Evolutionary conservation across 2,888 invertebrate genomes (phyloP).

Genomic region (Ashinkailepas kermadecensis): DNA sequence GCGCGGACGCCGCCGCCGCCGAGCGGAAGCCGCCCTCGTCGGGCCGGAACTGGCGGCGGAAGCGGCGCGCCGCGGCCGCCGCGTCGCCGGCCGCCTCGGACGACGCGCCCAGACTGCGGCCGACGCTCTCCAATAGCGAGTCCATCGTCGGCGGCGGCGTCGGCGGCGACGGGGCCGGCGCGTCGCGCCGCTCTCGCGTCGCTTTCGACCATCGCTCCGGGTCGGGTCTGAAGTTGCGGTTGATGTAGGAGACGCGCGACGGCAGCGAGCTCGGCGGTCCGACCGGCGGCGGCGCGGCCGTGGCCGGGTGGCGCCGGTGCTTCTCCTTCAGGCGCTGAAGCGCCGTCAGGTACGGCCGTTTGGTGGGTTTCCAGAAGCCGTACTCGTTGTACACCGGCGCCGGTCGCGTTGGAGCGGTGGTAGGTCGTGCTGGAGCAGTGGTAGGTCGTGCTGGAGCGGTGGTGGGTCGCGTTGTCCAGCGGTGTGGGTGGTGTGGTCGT

Average conservation of each 20-base stretch:
- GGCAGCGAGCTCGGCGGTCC: background rate
- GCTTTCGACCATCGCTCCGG: background rate
- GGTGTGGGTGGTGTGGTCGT: background rate
- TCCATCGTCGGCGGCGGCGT: background rate
- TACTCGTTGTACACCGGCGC: background rate
- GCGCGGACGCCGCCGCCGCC: background rate
- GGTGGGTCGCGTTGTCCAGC: background rate
- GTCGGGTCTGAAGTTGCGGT: background rate
- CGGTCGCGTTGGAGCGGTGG: background rate
- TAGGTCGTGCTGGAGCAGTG: background rate
- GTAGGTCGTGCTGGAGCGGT: background rate
- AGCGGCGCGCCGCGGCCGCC: background rate
- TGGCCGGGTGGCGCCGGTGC: background rate
- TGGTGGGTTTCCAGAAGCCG: conserved; percentile 13
- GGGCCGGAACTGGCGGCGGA: background rate
- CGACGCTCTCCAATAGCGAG: background rate
- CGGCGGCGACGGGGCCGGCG: background rate
- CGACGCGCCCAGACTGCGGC: background rate
- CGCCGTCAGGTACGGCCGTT: background rate
- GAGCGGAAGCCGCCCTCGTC: no score
- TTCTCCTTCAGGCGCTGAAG: background rate
- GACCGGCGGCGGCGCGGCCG: background rate
- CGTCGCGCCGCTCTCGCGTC: background rate
- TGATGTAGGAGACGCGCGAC: background rate
- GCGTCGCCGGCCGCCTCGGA: background rate